Evolutionary conservation across 1,140 invertebrate species (phyloP).

Genomic region (Aphelinus certus): DNA sequence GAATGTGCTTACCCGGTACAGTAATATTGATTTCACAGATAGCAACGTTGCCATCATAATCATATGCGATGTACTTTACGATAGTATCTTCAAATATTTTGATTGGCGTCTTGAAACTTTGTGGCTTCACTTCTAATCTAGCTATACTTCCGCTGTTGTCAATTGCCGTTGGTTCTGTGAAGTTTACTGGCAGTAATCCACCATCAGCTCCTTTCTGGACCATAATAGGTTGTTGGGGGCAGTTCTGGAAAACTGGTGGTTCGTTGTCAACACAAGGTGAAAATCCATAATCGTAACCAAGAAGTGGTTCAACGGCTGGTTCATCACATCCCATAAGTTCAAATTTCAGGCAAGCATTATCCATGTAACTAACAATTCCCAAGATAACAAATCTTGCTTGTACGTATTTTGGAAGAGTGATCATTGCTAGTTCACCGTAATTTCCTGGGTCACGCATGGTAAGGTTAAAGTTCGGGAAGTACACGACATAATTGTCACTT

Average conservation of each 20-base stretch:
- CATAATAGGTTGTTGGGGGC: slow-evolving; percentile 89
- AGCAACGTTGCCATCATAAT: slow-evolving; percentile 96
- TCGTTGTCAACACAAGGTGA: slow-evolving; percentile 96
- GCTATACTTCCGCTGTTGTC: slow-evolving; percentile 96
- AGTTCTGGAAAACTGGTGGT: slow-evolving; percentile 95
- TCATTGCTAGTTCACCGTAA: slow-evolving; percentile 95
- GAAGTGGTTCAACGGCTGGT: slow-evolving; percentile 77
- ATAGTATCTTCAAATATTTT: slow-evolving; percentile 91
- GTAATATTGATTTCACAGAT: slow-evolving; percentile 97
- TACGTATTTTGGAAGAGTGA: slow-evolving; percentile 91
- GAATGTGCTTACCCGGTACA: slow-evolving; percentile 72
- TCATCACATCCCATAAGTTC: slow-evolving; percentile 96
- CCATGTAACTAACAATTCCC: slow-evolving; percentile 94
- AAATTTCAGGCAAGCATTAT: slow-evolving; percentile 95
- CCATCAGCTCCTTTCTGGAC: slow-evolving; percentile 89
- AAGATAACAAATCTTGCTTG: slow-evolving; percentile 93
- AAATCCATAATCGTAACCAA: slow-evolving; percentile 94
- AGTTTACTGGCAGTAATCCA: slow-evolving; percentile 88
- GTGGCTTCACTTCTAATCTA: slow-evolving; percentile 88
- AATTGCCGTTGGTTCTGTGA: slow-evolving; percentile 89
- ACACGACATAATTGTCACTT: slow-evolving; percentile 93
- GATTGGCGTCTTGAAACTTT: slow-evolving; percentile 89
- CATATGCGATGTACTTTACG: slow-evolving; percentile 94
- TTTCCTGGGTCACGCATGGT: slow-evolving; percentile 93
- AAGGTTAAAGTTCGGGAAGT: slow-evolving; percentile 95